Percentiles rank a stretch among this genome's conserved stretches.
These are phyloP conservation scores for Microcebus griseorufus DNA, from an alignment of 2,113 vertebrate species.

Conservation along the genomic window DNA sequence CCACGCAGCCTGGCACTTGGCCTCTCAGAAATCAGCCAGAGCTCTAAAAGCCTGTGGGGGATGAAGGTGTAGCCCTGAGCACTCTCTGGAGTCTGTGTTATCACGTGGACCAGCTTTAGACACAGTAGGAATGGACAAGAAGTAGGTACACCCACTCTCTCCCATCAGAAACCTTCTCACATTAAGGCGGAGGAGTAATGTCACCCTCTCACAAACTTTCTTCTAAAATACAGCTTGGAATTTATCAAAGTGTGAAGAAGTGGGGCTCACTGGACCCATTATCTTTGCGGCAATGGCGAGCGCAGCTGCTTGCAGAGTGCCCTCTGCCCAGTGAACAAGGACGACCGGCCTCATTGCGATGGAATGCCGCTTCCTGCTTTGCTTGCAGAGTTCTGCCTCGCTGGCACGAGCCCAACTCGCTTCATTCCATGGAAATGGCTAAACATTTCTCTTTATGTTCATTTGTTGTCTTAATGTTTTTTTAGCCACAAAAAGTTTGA, in stretches of 20 bases:
- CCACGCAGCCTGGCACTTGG: background rate
- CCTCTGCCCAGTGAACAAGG: background rate
- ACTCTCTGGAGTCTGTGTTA: background rate
- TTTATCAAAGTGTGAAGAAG: conserved; percentile 32
- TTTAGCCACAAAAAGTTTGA: conserved; percentile 1
- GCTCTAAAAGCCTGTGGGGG: background rate
- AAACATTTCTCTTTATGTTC: background rate
- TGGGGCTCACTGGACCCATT: fast-evolving
- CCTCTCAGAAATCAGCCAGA: background rate
- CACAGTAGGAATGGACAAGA: background rate
- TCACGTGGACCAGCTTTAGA: background rate
- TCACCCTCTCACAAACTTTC: conserved; percentile 61
- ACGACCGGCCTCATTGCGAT: background rate
- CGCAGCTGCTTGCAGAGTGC: fast-evolving
- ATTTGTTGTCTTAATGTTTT: background rate
- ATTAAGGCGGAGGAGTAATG: conserved; percentile 29
- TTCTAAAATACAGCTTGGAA: conserved; percentile 62
- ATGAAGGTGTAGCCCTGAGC: background rate
- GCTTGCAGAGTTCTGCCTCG: background rate
- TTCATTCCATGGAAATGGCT: background rate
- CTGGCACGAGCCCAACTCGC: background rate
- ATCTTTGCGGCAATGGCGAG: background rate
- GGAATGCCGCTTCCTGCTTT: fast-evolving
- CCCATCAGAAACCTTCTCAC: conserved; percentile 36
- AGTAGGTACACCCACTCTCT: background rate